These are phyloP conservation scores for Molossus molossus DNA, from an alignment of 2,797 vertebrate species.

Conservation along the genomic window DNA sequence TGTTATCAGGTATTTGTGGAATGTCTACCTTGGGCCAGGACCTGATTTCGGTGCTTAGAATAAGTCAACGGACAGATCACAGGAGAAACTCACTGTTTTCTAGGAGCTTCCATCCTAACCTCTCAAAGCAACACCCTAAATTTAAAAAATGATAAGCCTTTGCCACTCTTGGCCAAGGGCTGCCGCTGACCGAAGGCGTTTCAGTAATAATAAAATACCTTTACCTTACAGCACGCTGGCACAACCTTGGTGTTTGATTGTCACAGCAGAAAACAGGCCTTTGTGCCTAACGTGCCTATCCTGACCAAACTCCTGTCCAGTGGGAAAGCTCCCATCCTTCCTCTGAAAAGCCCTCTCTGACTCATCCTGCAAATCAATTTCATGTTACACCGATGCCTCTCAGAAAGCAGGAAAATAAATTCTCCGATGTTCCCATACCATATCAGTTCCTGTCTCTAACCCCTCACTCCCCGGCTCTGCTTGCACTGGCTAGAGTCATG, in stretches of 20 bases:
- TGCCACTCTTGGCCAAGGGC: background rate
- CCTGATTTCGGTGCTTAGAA: background rate
- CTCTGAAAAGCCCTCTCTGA: slow-evolving; percentile 17
- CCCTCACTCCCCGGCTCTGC: background rate
- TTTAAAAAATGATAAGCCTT: slow-evolving; percentile 28
- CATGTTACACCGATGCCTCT: slow-evolving; percentile 13
- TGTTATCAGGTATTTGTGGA: background rate
- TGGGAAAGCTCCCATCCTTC: slow-evolving; percentile 22
- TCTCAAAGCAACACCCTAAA: background rate
- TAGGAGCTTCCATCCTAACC: background rate
- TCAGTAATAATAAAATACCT: background rate
- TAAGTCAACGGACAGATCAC: background rate
- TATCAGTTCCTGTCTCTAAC: background rate
- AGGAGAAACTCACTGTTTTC: background rate
- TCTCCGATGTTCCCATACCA: background rate
- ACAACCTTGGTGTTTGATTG: background rate
- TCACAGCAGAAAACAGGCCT: background rate
- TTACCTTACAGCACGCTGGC: slow-evolving; percentile 14
- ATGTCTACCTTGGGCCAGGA: background rate
- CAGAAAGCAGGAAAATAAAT: background rate
- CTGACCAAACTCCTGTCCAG: background rate
- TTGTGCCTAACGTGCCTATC: background rate
- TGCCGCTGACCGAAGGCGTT: background rate
- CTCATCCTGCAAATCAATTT: background rate
- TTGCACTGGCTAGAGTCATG: background rate